Percentiles rank a stretch among this genome's conserved stretches.
Evolutionary conservation across 2,797 vertebrate genomes (phyloP).

Genomic region (Mycteria americana): DNA sequence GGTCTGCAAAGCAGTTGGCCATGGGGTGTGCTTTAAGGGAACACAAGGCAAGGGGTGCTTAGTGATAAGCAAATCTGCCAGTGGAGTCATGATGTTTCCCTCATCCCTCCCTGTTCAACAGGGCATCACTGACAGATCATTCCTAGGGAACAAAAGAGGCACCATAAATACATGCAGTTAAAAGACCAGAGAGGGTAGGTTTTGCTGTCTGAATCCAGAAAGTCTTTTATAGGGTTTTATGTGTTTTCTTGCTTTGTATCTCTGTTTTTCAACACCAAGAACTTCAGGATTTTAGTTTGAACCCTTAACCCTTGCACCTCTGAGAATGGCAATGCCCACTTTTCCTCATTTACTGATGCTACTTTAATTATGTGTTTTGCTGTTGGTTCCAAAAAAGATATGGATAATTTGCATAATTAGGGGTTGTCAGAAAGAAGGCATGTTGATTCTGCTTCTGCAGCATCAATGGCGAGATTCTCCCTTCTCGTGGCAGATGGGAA

Average conservation of each 20-base stretch:
- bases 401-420: background rate
- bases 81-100: background rate
- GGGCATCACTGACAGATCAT: background rate
- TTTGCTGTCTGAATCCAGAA: background rate
- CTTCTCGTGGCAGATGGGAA: background rate
- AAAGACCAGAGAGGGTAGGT: background rate
- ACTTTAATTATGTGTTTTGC: background rate
- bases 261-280: background rate
- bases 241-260: background rate
- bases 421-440: background rate
- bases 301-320: background rate
- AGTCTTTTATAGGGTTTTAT: background rate
- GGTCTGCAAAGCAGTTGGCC: background rate
- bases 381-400: background rate
- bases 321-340: background rate
- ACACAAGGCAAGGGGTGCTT: background rate
- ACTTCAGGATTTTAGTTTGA: background rate
- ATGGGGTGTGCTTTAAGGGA: background rate
- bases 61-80: background rate
- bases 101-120: background rate
- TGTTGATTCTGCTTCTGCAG: background rate
- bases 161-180: background rate
- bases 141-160: background rate
- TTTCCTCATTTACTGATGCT: background rate
- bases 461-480: background rate